Conservation (phyloP, 2,113 vertebrate species). For the Ursus arctos region DNA sequence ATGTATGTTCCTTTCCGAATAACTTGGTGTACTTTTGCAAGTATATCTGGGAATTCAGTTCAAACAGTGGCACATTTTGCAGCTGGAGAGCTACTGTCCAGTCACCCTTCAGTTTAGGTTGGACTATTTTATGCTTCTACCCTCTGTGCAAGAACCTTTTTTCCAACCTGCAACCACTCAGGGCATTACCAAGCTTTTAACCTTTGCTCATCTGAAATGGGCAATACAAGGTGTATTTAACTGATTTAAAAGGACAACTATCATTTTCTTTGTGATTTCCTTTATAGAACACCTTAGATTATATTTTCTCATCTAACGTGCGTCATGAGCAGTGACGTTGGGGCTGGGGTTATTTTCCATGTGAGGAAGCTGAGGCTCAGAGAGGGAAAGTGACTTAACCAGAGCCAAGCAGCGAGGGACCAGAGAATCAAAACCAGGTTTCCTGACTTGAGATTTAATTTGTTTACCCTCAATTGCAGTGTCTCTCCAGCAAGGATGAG, state of each 20-base stretch:
- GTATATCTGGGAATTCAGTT: conserved; percentile 51
- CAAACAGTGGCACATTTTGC: conserved; percentile 22
- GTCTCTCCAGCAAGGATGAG: background rate
- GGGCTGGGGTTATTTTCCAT: background rate
- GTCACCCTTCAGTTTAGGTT: background rate
- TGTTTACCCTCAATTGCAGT: background rate
- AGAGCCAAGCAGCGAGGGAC: background rate
- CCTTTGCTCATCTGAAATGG: conserved; percentile 47
- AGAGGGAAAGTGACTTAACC: conserved; percentile 49
- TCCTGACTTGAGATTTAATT: conserved; percentile 23
- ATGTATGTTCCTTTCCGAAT: background rate
- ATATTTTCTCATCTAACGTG: background rate
- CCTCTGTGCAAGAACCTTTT: background rate
- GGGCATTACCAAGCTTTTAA: conserved; percentile 6
- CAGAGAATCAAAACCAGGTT: conserved; percentile 43
- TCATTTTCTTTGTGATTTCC: conserved; percentile 33
- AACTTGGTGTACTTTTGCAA: conserved; percentile 45
- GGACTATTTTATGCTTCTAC: background rate
- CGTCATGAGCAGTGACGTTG: background rate
- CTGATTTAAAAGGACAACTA: conserved; percentile 41
- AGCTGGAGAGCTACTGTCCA: background rate
- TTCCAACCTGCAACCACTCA: background rate
- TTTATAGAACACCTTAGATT: background rate
- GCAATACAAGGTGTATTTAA: background rate
- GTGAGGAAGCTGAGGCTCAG: conserved; percentile 28